Conservation (phyloP, 1,140 invertebrate genomes). For the Bicyclus anynana region DNA sequence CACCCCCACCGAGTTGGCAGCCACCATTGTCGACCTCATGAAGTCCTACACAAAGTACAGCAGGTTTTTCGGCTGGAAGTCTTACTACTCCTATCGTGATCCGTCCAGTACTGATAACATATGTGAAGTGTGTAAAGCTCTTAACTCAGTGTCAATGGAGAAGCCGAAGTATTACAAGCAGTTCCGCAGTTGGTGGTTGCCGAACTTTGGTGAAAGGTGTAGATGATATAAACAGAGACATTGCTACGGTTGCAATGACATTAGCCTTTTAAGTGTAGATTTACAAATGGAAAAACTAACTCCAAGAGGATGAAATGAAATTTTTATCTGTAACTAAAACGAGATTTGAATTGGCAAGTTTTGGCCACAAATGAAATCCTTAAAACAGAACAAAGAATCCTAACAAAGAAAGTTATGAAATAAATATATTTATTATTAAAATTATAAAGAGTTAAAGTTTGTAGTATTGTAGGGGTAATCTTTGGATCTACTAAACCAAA, state of each 20-base stretch:
- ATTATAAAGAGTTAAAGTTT: too few species aligned
- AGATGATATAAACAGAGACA: conserved; percentile 2
- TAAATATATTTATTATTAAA: too few species aligned
- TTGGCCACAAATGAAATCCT: too few species aligned
- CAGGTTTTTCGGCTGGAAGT: conserved; percentile 54
- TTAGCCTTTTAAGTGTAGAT: background rate
- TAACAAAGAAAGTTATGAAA: too few species aligned
- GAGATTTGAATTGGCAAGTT: too few species aligned
- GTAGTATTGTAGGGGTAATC: too few species aligned
- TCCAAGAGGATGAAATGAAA: background rate
- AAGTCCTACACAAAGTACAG: conserved; percentile 34
- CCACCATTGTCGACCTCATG: conserved; percentile 36
- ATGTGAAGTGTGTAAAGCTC: conserved; percentile 45
- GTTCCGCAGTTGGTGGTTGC: conserved; percentile 58
- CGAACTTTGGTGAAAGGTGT: conserved; percentile 40
- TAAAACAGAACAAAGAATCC: too few species aligned
- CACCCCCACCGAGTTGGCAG: conserved; percentile 32
- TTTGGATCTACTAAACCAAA: too few species aligned
- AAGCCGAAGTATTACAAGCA: conserved; percentile 34
- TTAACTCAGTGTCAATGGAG: conserved; percentile 41
- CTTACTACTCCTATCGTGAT: conserved; percentile 41
- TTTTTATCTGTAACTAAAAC: too few species aligned
- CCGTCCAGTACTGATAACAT: conserved; percentile 39
- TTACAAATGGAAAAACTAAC: background rate
- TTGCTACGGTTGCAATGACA: background rate